Evolutionary conservation across 2,888 invertebrate genomes (phyloP).

Genomic region (Elmis aenea): DNA sequence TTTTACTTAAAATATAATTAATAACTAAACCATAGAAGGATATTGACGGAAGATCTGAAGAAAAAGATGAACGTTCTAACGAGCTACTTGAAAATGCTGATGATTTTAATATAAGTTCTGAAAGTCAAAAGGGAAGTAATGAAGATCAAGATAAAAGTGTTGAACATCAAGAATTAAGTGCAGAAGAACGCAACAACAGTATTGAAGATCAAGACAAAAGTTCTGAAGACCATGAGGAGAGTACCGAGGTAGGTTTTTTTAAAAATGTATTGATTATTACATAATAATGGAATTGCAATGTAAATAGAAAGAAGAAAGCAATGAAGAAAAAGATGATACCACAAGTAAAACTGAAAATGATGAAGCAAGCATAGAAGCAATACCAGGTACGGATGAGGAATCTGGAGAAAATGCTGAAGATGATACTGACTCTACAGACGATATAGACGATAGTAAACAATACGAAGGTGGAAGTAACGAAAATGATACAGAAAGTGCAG

Average conservation of each 20-base stretch:
- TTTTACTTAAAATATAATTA: too few relatives aligned
- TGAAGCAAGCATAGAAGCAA: constrained; percentile 39
- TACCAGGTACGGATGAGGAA: constrained; percentile 7
- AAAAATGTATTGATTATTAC: constrained; percentile 30
- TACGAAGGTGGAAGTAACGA: constrained; percentile 45
- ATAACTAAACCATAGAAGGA: too few relatives aligned
- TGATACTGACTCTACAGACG: constrained; percentile 35
- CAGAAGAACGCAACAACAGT: too few relatives aligned
- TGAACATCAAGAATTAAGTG: too few relatives aligned
- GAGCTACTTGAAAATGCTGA: constrained; percentile 15
- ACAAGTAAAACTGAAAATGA: constrained; percentile 15
- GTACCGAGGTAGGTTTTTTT: too few relatives aligned
- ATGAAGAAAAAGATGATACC: constrained; percentile 8
- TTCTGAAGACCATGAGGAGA: constrained; percentile 28
- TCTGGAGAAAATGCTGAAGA: constrained; percentile 38
- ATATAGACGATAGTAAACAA: constrained; percentile 47
- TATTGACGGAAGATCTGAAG: constrained; percentile 18
- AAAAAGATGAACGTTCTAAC: constrained; percentile 4
- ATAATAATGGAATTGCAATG: constrained; percentile 14
- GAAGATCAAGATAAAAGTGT: constrained; percentile 2
- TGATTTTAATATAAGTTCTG: constrained; percentile 21
- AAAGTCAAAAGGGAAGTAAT: constrained; percentile 16
- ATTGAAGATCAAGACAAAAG: constrained; percentile 19
- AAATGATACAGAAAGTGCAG: constrained; percentile 15
- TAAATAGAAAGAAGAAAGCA: constrained; percentile 19